Evolutionary conservation across 2,888 invertebrate species (phyloP).

Genomic region (Torymus aiolomorphi): DNA sequence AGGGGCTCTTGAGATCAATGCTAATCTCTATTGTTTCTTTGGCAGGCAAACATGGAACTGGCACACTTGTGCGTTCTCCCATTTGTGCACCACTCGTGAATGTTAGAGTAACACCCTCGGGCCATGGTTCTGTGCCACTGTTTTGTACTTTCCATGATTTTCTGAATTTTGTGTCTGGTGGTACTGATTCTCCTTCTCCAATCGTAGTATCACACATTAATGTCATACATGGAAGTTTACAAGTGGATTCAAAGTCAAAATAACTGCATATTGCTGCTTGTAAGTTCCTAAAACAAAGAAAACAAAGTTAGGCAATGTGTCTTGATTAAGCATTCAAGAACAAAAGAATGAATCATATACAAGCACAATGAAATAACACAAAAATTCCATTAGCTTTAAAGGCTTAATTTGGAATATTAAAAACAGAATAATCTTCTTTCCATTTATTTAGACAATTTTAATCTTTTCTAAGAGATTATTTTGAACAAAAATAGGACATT

Average conservation of each 20-base stretch:
- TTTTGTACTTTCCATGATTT: no score
- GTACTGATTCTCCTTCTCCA: slow-evolving; percentile 86
- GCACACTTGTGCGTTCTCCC: slow-evolving; percentile 78
- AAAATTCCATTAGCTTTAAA: not conserved
- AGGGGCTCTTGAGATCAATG: slow-evolving; percentile 88
- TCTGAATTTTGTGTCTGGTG: slow-evolving; percentile 84
- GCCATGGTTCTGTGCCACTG: slow-evolving; percentile 92
- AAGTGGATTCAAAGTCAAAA: slow-evolving; percentile 89
- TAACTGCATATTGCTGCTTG: slow-evolving; percentile 97
- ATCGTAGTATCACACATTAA: slow-evolving; percentile 85
- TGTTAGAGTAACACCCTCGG: slow-evolving; percentile 86
- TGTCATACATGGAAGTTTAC: slow-evolving; percentile 86
- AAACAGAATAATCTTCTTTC: no score
- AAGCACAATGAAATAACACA: not conserved
- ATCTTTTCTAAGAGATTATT: no score
- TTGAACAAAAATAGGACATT: no score
- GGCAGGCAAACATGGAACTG: slow-evolving; percentile 85
- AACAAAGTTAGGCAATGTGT: not conserved
- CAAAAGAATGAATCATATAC: slow-evolving; percentile 10
- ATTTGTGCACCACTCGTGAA: slow-evolving; percentile 84
- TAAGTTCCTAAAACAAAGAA: slow-evolving; percentile 86
- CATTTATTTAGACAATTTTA: no score
- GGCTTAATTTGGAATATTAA: no score
- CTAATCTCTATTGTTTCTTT: slow-evolving; percentile 86
- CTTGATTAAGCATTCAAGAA: not conserved